Conservation (phyloP, 2,797 vertebrate genomes). For the Pangasius mekongensis region DNA sequence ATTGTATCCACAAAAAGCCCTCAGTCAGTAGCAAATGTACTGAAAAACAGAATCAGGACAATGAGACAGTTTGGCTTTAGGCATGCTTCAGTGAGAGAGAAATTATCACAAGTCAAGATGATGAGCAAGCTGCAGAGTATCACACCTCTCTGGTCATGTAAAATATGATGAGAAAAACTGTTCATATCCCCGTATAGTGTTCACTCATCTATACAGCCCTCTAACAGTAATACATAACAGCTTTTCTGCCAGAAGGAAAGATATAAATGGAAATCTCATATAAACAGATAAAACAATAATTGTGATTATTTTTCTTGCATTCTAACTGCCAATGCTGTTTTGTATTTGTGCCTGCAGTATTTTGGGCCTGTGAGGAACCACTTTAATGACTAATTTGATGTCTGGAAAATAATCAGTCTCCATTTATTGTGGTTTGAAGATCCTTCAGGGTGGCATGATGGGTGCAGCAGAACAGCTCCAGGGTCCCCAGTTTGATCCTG, state of each 20-base stretch:
- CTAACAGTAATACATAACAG: constrained; percentile 6
- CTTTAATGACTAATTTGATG: constrained; percentile 1
- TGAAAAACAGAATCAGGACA: not conserved
- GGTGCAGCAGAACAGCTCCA: not conserved
- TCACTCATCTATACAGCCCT: not conserved
- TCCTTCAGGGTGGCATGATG: not conserved
- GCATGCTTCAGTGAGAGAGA: not conserved
- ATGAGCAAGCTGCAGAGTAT: not conserved
- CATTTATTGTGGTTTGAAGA: not conserved
- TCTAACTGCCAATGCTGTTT: not conserved
- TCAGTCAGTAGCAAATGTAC: not conserved
- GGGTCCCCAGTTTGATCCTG: not conserved
- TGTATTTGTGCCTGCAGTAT: constrained; percentile 2
- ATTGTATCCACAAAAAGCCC: not conserved
- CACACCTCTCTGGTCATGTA: constrained; percentile 19
- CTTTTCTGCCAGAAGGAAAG: not conserved
- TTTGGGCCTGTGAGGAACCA: not conserved
- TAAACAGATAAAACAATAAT: not conserved
- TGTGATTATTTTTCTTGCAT: not conserved
- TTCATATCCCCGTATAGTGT: not conserved
- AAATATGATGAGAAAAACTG: constrained; percentile 11
- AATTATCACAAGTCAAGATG: not conserved
- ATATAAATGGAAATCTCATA: not conserved
- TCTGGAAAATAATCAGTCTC: not conserved
- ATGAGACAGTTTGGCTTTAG: not conserved